Conservation (phyloP, 2,113 vertebrate genomes). For the Oxyruncus cristatus region DNA sequence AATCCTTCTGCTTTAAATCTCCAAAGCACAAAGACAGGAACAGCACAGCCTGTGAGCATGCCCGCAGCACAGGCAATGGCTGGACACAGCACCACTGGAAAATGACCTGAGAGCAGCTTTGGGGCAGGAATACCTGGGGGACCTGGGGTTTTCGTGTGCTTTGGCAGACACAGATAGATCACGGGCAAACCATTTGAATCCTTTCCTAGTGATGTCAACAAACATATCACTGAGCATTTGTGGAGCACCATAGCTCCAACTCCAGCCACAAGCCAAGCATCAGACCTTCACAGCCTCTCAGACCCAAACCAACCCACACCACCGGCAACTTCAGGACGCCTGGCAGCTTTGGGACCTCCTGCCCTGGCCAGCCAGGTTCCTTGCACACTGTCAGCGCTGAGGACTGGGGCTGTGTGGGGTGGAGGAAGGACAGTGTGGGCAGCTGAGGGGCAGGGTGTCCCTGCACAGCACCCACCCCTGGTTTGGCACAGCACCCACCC, state of each 20-base stretch:
- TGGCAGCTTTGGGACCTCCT: not conserved
- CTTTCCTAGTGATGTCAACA: not conserved
- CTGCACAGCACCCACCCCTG: fast-evolving
- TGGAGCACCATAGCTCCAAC: not conserved
- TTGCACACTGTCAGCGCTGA: fast-evolving
- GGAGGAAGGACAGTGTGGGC: fast-evolving
- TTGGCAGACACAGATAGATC: not conserved
- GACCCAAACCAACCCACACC: fast-evolving
- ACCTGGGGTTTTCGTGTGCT: not conserved
- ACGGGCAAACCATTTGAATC: not conserved
- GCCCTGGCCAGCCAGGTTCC: fast-evolving
- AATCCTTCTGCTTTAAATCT: not conserved
- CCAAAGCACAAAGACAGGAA: not conserved
- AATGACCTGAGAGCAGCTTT: not conserved
- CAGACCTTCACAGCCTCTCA: not conserved
- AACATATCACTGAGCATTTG: fast-evolving
- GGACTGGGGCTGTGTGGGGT: not conserved
- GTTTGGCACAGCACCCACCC: fast-evolving
- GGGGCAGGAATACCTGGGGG: not conserved
- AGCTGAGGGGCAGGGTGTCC: not conserved
- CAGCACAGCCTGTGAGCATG: fast-evolving
- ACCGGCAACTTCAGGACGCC: not conserved
- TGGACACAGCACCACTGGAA: not conserved
- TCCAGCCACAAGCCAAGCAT: not conserved
- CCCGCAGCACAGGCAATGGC: not conserved